A percentile compares a stretch with the other conserved stretches of the same genome.
Conservation (phyloP, 2,888 invertebrate species). For the Cantharis lateralis region DNA sequence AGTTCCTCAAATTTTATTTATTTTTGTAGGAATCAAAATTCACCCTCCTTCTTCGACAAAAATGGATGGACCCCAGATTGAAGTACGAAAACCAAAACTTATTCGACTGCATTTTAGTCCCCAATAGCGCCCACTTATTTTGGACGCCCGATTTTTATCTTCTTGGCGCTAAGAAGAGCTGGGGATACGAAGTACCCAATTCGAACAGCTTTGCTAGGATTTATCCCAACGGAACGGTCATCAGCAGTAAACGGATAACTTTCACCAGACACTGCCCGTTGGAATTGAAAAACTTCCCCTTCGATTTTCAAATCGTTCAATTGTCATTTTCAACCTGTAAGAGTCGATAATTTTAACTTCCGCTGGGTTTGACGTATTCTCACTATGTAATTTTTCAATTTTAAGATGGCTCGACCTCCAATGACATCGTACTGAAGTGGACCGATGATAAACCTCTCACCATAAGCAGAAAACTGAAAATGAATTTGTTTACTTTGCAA, state of each 20-base stretch:
- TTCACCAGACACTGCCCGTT: conserved; percentile 12
- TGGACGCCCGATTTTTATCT: conserved; percentile 25
- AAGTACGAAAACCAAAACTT: conserved; percentile 6
- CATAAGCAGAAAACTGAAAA: neutral
- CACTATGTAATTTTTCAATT: neutral
- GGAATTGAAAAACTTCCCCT: conserved; percentile 13
- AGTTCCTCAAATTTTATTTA: neutral
- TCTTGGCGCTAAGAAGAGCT: conserved; percentile 8
- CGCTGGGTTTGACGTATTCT: no score
- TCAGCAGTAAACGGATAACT: conserved; percentile 12
- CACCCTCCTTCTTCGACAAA: conserved; percentile 6
- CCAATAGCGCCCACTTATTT: conserved; percentile 5
- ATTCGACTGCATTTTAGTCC: conserved; percentile 3
- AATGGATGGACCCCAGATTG: conserved; percentile 15
- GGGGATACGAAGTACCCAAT: conserved; percentile 1
- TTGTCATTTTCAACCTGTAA: conserved; percentile 14
- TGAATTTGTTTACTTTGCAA: neutral
- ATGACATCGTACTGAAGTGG: conserved; percentile 9
- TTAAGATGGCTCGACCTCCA: conserved; percentile 11
- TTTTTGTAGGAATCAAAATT: conserved; percentile 13
- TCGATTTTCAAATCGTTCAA: conserved; percentile 12
- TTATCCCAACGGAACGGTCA: conserved; percentile 14
- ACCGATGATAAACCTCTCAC: conserved; percentile 2
- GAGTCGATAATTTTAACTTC: neutral
- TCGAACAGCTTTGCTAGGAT: conserved; percentile 13